Percentiles rank a stretch among this genome's conserved stretches.
These are phyloP conservation scores for Microctenopoma lineatum DNA, from an alignment of 2,797 vertebrate genomes.

Conservation along the genomic window DNA sequence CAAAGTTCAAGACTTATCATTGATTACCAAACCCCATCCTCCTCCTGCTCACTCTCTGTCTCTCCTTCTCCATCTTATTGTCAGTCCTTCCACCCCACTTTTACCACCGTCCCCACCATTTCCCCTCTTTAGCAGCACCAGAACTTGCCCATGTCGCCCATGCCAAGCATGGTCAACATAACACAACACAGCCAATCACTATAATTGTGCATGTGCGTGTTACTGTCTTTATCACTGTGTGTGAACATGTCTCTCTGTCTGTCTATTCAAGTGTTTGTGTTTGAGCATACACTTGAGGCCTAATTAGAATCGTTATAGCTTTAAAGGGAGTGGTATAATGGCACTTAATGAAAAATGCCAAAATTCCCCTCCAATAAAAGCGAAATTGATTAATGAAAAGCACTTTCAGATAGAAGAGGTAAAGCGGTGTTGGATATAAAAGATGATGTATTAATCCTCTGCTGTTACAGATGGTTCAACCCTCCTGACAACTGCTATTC, in stretches of 20 bases:
- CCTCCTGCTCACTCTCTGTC: constrained; percentile 27
- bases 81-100: constrained; percentile 46
- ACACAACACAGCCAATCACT: constrained; percentile 86
- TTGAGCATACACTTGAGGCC: constrained; percentile 90
- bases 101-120: constrained; percentile 12
- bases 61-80: constrained; percentile 55
- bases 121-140: constrained; percentile 24
- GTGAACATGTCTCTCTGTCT: constrained; percentile 36
- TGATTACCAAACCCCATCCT: constrained; percentile 62
- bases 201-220: constrained; percentile 45
- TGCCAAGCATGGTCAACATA: constrained; percentile 89
- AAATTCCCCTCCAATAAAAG: constrained; percentile 98
- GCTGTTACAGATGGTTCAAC: constrained; percentile 99
- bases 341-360: constrained; percentile 97
- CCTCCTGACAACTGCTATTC: constrained; percentile 99
- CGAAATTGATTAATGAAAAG: constrained; percentile 99
- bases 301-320: constrained; percentile 94
- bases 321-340: constrained; percentile 93
- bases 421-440: constrained; percentile 98
- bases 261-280: constrained; percentile 75
- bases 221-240: constrained; percentile 23
- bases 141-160: constrained; percentile 73
- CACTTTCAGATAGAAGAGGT: constrained; percentile 97
- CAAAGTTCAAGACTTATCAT: constrained; percentile 79
- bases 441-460: constrained; percentile 99